Evolutionary conservation across 1,140 invertebrate genomes (phyloP), one percentile per base, ranked within the genome.

Genomic region (Zelostemma sp.): DNA sequence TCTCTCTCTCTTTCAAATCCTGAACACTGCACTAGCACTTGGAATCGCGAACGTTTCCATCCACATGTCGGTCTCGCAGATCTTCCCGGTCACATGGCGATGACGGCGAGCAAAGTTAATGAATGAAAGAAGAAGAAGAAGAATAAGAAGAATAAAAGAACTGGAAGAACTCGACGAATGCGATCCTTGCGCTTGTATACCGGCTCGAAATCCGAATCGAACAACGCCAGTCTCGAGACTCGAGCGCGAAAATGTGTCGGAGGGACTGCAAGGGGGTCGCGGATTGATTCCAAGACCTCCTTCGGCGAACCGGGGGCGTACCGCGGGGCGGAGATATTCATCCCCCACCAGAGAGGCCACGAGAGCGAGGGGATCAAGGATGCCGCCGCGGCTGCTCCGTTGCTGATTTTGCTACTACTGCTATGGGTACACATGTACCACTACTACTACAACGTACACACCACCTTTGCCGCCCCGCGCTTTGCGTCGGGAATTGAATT

Each of bases 271-370:
- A 74, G 77, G 76, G 76, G 73, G 60, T 71, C 68, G 72, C 75
- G 74, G 77, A 83, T 82, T 83, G 81, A 83, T 83, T 81, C 70
- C 69, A 75, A 78, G 75, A 73, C 70, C 73, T 79, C 72, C 70
- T 74, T 77, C 70, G 73, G 48, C 49, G 43, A 50, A 40, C 45
- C 21, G 56, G 76, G 70, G 76, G 78, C 78, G 78, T 71, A 67
- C 59, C 68, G 55, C 8, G 61, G 73, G 78, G 78, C 76, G 78
- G 76, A 75, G 73, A 76, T 75, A 69, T 68, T 62, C 66, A 62
- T 66, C 65, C 75, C 70, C 71, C 63, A 54, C 70, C 54, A 61
- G 59, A 38, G n/a, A n/a, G 43, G 63, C 48, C 43, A 49, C 53
- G n/a, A 43, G 57, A 48, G 62, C 43, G 57, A 63, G 69, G 68